Conservation (phyloP, 64 coral and sea anemone species). For the Montipora cactus region DNA sequence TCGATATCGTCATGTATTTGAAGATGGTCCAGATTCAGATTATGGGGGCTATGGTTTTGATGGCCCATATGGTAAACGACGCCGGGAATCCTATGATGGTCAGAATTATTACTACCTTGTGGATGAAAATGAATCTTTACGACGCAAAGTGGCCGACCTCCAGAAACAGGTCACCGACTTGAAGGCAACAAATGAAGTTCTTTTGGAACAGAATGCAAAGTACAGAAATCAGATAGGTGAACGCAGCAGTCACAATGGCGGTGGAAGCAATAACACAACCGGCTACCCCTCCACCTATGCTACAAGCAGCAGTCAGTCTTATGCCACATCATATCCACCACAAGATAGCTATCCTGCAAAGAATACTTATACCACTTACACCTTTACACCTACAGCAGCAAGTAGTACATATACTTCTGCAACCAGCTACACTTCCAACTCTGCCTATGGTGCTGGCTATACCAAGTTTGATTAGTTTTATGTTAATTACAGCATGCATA, state of each 20-base stretch:
- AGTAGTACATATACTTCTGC: conserved; percentile 41
- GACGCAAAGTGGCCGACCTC: conserved; percentile 86
- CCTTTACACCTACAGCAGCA: conserved; percentile 16
- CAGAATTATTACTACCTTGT: conserved; percentile 69
- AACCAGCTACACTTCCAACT: conserved; percentile 56
- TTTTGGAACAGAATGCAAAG: conserved; percentile 97
- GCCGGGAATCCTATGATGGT: conserved; percentile 82
- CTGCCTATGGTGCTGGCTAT: conserved; percentile 81
- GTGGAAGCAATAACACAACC: neutral
- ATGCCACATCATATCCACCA: conserved; percentile 72
- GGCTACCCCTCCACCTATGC: conserved; percentile 52
- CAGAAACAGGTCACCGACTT: conserved; percentile 94
- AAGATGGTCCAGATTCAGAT: conserved; percentile 68
- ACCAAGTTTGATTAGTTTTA: conserved; percentile 92
- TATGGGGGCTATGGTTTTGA: conserved; percentile 72
- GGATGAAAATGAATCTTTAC: conserved; percentile 96
- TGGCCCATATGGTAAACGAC: conserved; percentile 73
- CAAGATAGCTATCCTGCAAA: conserved; percentile 73
- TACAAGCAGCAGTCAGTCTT: conserved; percentile 37
- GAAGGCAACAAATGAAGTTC: conserved; percentile 95
- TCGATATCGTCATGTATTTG: conserved; percentile 82
- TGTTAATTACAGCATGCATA: neutral
- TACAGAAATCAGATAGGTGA: conserved; percentile 83
- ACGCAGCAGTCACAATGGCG: conserved; percentile 14
- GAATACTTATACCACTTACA: conserved; percentile 48